Base-by-base conservation (phyloP, 2,113 vertebrate genomes). In the Gymnogyps californianus region DNA sequence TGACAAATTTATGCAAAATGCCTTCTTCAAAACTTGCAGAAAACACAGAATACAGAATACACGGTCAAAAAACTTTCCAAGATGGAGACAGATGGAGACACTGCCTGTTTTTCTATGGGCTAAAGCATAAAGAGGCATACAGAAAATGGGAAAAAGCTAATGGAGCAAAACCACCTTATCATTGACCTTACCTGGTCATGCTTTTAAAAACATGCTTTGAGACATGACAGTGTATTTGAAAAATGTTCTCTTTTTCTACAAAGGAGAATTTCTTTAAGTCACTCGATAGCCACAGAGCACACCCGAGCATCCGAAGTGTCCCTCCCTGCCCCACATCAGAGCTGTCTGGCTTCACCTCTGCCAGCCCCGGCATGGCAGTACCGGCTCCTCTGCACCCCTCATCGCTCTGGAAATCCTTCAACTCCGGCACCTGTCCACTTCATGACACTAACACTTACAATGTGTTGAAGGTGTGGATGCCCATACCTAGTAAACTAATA, bases 261-360 rank as follows among this genome's bases (percentile, higher is more conserved):
- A 32, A 57, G 62, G 3, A 61, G 19, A 38, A 54, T 40, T 61
- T 25, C 57, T 54, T 13, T 20, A n/a, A 46, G 47, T 28, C 70
- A 59, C 20, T 16, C 0, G 0, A 38, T 0, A 72, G 49, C 25
- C 28, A 74, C 26, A 57, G 67, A 83, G 49, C 54, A 52, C 21
- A n/a, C 2, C 1, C 0, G 1, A 38, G 34, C 34, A 79, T 7
- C 26, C 0, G 0, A 28, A 49, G 19, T 2, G 2, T 31, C 28
- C 42, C 51, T 76, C 42, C 47, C 59, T 82, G 57, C 18, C 32
- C 61, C 9, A 9, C 3, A 8, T 7, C 40, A 44, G 36, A 36
- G 62, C 49, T 47, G 26, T 2, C 22, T 22, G 58, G 38, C 52
- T 74, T 28, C 64, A 14, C 47, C 47, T 62, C 62, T 6, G 10